Conservation (phyloP, 2,888 invertebrate species). For the Tinea trinotella region DNA sequence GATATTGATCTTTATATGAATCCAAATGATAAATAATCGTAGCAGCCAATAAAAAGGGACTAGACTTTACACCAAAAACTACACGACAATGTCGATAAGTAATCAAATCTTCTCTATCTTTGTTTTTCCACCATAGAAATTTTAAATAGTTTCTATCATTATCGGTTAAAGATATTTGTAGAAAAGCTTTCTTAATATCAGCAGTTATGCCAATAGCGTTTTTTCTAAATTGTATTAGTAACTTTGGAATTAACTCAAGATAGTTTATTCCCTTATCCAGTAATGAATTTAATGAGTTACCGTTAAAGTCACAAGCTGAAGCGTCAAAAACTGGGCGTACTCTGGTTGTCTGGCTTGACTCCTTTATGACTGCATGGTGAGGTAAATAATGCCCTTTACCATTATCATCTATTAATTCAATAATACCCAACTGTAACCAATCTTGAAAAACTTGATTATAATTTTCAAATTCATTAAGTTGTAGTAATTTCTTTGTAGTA, state of each 20-base stretch:
- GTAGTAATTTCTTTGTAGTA: background rate
- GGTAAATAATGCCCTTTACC: background rate
- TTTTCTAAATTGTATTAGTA: background rate
- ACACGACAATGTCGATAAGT: background rate
- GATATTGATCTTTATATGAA: background rate
- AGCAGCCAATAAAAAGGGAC: conserved; percentile 4
- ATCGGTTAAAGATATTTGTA: background rate
- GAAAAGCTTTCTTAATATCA: conserved; percentile 11
- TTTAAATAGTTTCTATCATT: conserved; percentile 3
- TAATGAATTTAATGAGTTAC: background rate
- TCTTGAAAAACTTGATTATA: background rate
- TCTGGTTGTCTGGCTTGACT: background rate
- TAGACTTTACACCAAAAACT: background rate
- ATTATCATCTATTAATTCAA: background rate
- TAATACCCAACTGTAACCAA: background rate
- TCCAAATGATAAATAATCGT: background rate
- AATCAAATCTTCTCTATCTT: background rate
- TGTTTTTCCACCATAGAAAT: background rate
- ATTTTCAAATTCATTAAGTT: background rate
- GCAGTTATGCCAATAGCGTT: background rate
- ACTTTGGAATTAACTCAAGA: background rate
- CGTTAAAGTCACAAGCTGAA: background rate
- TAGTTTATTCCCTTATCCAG: background rate
- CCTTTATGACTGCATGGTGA: background rate
- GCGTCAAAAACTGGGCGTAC: background rate